Base-by-base conservation (phyloP, 2,797 vertebrate species). In the Ptychadena robeensis region DNA sequence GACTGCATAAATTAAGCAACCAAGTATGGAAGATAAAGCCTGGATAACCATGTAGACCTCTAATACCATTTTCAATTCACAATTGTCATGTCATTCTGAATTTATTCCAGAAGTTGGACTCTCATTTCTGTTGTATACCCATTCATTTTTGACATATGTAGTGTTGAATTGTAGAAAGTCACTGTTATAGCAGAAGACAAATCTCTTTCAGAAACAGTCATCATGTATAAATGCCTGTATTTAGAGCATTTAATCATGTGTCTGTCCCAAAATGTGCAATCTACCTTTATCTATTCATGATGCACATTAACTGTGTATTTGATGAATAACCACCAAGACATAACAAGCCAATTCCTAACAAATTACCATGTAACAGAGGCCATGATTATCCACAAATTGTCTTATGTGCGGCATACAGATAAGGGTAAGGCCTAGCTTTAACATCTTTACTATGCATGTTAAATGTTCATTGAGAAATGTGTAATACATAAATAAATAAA, bases 311-410 rank as follows among this genome's bases (percentile, higher is more conserved):
- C 35, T 30, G 44, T 53, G 25, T 64, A 31, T 64, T 61, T 64
- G 73, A 74, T 64, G 30, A 75, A 75, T 75, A 75, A 64, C 73
- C 28, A 35, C 15, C 57, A 38, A 75, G 73, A 75, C 34, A 63
- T 18, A 75, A 38, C 57, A 64, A 75, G 57, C 37, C 79, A 64
- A 22, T 12, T 44, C 44, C 59, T 53, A 32, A 35, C 57, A 66
- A 76, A 30, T 40, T n/a, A 38, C 53, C 35, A 64, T 44, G 57
- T 44, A 76, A 30, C 9, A 11, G 34, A 75, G 63, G 4, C 18
- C 57, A 63, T 75, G 73, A 75, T 75, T 25, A 63, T 53, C 44
- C 18, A n/a, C 32, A 0, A 22, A 28, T 59, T 63, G 34, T 28
- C 37, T 61, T 64, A 18, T 40, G 59, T 38, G 35, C n/a, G 18